Percentiles rank a stretch among this genome's conserved stretches.
Conservation (phyloP, 1,140 invertebrate genomes). For the Steinernema feltiae region DNA sequence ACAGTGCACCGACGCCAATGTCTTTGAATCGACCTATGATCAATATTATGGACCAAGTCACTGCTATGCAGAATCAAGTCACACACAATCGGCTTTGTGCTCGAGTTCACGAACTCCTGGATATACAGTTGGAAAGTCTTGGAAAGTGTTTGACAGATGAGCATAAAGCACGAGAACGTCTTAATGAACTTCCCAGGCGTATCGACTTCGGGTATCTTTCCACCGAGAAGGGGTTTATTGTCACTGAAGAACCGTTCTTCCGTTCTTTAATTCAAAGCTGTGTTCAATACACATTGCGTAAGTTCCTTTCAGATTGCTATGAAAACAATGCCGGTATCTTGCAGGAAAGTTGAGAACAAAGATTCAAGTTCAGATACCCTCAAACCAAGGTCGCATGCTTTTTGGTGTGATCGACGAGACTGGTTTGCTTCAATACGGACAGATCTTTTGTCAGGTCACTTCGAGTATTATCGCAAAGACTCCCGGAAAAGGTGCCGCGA, state of each 20-base stretch:
- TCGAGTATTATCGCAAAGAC: conserved; percentile 20
- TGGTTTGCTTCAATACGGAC: conserved; percentile 44
- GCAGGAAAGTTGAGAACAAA: conserved; percentile 37
- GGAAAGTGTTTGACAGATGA: conserved; percentile 30
- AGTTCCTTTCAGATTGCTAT: conserved; percentile 14
- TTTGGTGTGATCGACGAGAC: conserved; percentile 53
- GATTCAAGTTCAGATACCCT: conserved; percentile 47
- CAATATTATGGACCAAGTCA: conserved; percentile 44
- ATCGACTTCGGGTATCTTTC: conserved; percentile 41
- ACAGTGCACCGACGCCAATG: conserved; percentile 25
- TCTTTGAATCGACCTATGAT: conserved; percentile 37
- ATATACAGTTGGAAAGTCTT: conserved; percentile 23
- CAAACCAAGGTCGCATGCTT: conserved; percentile 45
- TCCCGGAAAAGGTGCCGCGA: not conserved
- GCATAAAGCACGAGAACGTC: conserved; percentile 15
- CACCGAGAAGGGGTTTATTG: conserved; percentile 34
- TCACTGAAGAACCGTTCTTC: conserved; percentile 54
- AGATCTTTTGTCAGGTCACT: conserved; percentile 50
- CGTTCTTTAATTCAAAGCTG: conserved; percentile 36
- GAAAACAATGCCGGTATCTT: not conserved
- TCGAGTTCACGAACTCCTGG: conserved; percentile 38
- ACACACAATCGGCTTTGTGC: conserved; percentile 32
- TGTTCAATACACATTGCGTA: conserved; percentile 30
- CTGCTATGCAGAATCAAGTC: not conserved
- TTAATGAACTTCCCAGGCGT: conserved; percentile 31